Conservation (phyloP, 2,888 invertebrate species). For the Synanthedon tipuliformis region DNA sequence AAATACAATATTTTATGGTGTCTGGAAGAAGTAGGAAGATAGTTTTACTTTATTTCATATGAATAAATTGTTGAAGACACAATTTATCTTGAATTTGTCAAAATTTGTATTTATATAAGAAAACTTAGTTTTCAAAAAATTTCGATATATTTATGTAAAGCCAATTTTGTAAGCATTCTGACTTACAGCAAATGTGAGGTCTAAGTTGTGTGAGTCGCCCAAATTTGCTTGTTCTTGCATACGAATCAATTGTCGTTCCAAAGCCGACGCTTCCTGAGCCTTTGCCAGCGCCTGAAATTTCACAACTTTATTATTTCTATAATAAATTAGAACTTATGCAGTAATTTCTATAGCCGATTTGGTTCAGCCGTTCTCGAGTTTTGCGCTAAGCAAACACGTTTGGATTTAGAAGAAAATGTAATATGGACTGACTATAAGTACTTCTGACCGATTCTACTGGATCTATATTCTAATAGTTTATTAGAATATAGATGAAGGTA, state of each 20-base stretch:
- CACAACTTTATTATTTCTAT: too few species aligned
- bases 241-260: slow-evolving; percentile 89
- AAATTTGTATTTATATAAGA: too few species aligned
- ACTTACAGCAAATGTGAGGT: slow-evolving; percentile 92
- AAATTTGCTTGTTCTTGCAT: slow-evolving; percentile 92
- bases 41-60: too few species aligned
- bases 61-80: background rate
- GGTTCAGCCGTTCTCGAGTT: too few species aligned
- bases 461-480: background rate
- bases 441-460: too few species aligned
- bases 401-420: too few species aligned
- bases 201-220: slow-evolving; percentile 92
- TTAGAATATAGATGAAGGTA: background rate
- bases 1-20: too few species aligned
- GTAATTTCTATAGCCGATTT: too few species aligned
- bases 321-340: too few species aligned
- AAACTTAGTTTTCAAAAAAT: background rate
- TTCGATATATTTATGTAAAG: background rate
- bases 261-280: slow-evolving; percentile 95
- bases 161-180: background rate
- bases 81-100: background rate
- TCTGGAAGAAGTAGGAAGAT: too few species aligned
- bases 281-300: slow-evolving; percentile 77
- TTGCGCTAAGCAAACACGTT: too few species aligned
- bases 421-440: too few species aligned